Base-by-base conservation (phyloP, 92 coral and sea anemone genomes). In the Siderastrea siderea region DNA sequence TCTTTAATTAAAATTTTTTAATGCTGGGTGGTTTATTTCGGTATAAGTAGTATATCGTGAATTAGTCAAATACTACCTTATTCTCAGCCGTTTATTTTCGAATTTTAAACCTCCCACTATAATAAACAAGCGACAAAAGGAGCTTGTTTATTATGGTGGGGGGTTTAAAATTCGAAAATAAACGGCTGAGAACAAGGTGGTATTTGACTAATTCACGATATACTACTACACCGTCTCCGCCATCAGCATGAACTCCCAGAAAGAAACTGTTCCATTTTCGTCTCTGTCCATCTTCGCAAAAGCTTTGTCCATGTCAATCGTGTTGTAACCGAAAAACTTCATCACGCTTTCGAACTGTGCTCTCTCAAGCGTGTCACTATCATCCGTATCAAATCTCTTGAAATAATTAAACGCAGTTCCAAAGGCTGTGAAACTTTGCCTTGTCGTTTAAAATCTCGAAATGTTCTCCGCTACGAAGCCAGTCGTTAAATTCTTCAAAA, bases 241-340 rank as follows among this genome's bases (percentile, higher is more conserved):
- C n/a, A n/a, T n/a, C n/a, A n/a, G n/a, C 88, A 89, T 54, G 44
- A 94, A 91, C 89, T 94, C 96, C 96, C 96, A 91, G 75, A 94
- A 94, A 1, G 96, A 91, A 5, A 94, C 80, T 6, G 54, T 58
- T 38, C 96, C 96, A 86, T 85, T 91, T n/a, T 80, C 81, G 68
- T 84, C 86, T 44, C 54, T 67, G 75, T 94, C 96, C 62, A 94
- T 63, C 47, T 71, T 63, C 5, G 75, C 75, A 75, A 94, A 94
- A 4, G 94, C 84, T 46, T 84, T 43, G n/a, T 77, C 92, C 67
- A 83, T 85, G 81, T 82, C 55, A 8, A 75, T 74, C 4, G 76
- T 47, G 13, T 69, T 80, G 26, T 82, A 66, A 13, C 96, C 96
- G 44, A 94, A 80, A 26, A 91, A 91, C 15, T 26, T 75, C 96